Conservation (phyloP, 2,113 vertebrate genomes). For the Cromileptes altivelis region DNA sequence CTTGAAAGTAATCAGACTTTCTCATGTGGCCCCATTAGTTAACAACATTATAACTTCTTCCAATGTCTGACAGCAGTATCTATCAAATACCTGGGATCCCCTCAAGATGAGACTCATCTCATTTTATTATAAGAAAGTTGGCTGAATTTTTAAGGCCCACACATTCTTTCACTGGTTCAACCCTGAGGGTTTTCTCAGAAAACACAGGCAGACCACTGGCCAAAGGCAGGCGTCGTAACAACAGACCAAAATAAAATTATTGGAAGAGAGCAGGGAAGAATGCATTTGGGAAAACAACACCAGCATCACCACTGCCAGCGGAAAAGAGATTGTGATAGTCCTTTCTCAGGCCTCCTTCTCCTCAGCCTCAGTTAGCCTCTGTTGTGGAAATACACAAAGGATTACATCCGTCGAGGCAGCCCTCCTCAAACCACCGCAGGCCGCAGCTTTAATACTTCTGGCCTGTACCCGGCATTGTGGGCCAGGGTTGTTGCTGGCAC, state of each 20-base stretch:
- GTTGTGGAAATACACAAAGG: conserved; percentile 75
- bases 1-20: not conserved
- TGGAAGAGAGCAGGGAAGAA: conserved; percentile 33
- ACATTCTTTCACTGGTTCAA: conserved; percentile 24
- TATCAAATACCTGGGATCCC: conserved; percentile 22
- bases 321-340: conserved; percentile 17
- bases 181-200: conserved; percentile 38
- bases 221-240: conserved; percentile 17
- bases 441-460: conserved; percentile 49
- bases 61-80: not conserved
- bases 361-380: conserved; percentile 22
- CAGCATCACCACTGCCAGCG: conserved; percentile 26
- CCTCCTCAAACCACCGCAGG: conserved; percentile 51
- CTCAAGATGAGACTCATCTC: not conserved
- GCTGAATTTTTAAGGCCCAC: conserved; percentile 7
- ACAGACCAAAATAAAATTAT: conserved; percentile 24
- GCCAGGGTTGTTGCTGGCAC: conserved; percentile 45
- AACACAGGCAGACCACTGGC: conserved; percentile 21
- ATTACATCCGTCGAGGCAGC: conserved; percentile 57
- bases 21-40: not conserved
- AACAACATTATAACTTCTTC: not conserved
- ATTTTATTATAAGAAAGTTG: conserved; percentile 27
- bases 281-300: conserved; percentile 13
- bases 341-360: conserved; percentile 30
- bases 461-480: conserved; percentile 39